Base-by-base conservation (phyloP, 2,113 vertebrate genomes). In the Pteruthius melanotis region DNA sequence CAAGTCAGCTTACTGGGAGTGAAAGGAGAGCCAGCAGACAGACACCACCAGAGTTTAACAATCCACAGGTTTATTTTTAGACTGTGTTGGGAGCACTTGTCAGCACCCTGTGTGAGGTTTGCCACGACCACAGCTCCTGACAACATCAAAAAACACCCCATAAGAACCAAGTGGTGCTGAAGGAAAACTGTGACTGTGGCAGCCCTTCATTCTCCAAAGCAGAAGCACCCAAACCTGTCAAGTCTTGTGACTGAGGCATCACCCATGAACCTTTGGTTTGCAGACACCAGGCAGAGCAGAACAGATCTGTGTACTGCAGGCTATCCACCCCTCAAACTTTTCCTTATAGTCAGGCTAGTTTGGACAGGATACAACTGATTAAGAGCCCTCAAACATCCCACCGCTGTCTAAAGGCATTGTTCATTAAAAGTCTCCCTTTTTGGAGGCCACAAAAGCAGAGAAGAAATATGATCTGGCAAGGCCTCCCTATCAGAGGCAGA, bases 41-140 rank as follows among this genome's bases (percentile, higher is more conserved):
- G 65, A 24, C 50, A 59, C 64, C 35, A 17, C 33, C 42, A 35
- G 59, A 64, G 23, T 49, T 79, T 18, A 87, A 76, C 82, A 72
- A 72, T 39, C 37, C 30, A 89, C 71, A 21, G 49, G 16, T 40
- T 86, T 90, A 74, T 82, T 65, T 59, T 87, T 79, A 71, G 89
- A 66, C 37, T 0, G 1, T 31, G 42, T 33, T 12, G 20, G 77
- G 31, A 94, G 15, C 52, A 15, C 30, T 90, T 83, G 60, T 80
- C 69, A 93, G 78, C 53, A 91, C 30, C 33, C 63, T 6, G 13
- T 3, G 2, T 27, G 31, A 56, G 59, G 26, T 53, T 94, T 70
- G 72, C 70, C 87, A 66, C 0, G 2, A 83, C 84, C 47, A 23
- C 80, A 81, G 11, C 52, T 90, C 56, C 59, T 53, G 63, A 16